These are phyloP conservation scores for Spodoptera picta DNA, from an alignment of 2,888 invertebrate genomes.

Conservation along the genomic window DNA sequence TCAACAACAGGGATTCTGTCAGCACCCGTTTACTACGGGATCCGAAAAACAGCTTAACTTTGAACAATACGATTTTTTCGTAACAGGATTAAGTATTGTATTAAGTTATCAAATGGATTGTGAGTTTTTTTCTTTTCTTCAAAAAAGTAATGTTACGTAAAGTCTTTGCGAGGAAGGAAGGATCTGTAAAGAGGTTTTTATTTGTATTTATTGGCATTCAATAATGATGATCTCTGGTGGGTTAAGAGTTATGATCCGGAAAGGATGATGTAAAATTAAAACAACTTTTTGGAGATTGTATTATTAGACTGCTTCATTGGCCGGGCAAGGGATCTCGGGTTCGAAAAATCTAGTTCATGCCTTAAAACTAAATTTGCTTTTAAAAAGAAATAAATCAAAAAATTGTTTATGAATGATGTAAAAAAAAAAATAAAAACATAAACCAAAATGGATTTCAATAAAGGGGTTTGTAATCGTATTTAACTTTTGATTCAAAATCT, in stretches of 20 bases:
- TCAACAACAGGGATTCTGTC: no score
- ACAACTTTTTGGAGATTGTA: no score
- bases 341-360: conserved; percentile 6
- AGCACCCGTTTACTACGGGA: no score
- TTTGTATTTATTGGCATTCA: conserved; percentile 2
- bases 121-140: conserved; percentile 19
- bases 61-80: conserved; percentile 56
- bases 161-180: conserved; percentile 1
- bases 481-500: no score
- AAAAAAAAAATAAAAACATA: no score
- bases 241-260: no score
- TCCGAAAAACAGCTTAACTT: no score
- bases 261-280: no score
- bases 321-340: no score
- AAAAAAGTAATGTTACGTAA: conserved; percentile 19
- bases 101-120: conserved; percentile 60
- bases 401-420: not conserved
- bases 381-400: not conserved
- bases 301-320: no score
- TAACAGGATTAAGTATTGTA: conserved; percentile 62
- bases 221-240: not conserved
- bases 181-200: not conserved
- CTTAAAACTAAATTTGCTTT: conserved; percentile 4
- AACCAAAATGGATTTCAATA: no score
- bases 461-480: no score